A percentile compares a stretch with the other conserved stretches of the same genome.
Conservation (phyloP, 1,140 invertebrate species). For the Tetramorium alpestre region DNA sequence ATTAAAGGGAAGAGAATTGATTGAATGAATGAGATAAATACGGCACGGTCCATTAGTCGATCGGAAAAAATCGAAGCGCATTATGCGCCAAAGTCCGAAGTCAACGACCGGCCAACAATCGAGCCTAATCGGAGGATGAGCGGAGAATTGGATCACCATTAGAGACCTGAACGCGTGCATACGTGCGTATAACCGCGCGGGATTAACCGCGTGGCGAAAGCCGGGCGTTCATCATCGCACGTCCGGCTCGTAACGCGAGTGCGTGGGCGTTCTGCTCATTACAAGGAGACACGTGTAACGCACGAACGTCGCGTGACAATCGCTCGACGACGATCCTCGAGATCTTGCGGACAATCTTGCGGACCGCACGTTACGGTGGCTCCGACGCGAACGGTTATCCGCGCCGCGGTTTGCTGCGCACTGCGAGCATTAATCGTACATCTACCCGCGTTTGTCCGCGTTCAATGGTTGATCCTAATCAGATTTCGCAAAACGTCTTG, state of each 20-base stretch:
- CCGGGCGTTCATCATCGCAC: conserved; percentile 27
- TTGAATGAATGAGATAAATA: conserved; percentile 2
- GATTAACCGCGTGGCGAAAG: conserved; percentile 29
- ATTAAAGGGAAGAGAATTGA: background rate
- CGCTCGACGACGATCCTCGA: background rate
- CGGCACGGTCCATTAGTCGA: conserved; percentile 45
- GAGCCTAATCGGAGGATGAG: conserved; percentile 63
- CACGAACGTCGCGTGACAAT: conserved; percentile 51
- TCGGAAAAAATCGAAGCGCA: conserved; percentile 50
- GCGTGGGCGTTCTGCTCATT: conserved; percentile 59
- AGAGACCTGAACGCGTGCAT: conserved; percentile 32
- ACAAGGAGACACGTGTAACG: conserved; percentile 51
- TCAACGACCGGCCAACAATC: conserved; percentile 71
- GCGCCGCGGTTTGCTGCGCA: background rate
- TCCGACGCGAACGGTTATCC: background rate
- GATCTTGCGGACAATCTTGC: background rate
- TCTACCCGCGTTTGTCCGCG: background rate
- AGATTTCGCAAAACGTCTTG: background rate
- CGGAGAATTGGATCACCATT: conserved; percentile 70
- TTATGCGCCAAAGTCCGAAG: conserved; percentile 50
- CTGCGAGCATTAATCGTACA: background rate
- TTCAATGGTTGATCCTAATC: conserved; percentile 16
- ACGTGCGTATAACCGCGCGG: background rate
- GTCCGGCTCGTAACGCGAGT: conserved; percentile 57
- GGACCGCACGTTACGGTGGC: background rate